These are phyloP conservation scores for Cheiracanthium punctorium DNA, from an alignment of 2,888 invertebrate genomes.

Conservation along the genomic window DNA sequence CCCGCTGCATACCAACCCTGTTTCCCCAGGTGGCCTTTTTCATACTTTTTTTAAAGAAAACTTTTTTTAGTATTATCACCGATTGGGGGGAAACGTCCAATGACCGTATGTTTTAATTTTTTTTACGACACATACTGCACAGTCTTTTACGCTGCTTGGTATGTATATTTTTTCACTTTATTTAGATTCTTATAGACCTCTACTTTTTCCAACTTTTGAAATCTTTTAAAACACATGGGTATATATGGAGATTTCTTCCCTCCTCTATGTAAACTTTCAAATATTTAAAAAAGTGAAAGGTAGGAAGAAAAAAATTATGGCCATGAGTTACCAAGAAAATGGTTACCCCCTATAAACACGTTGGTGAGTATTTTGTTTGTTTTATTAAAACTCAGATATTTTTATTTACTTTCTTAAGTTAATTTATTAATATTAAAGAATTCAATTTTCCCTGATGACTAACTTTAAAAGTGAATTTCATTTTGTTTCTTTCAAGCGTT, in stretches of 20 bases:
- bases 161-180: constrained; percentile 50
- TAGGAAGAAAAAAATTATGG: constrained; percentile 66
- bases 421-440: no score
- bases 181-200: constrained; percentile 49
- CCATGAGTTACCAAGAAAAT: constrained; percentile 67
- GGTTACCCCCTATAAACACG: constrained; percentile 56
- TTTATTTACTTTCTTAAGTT: no score
- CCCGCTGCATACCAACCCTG: constrained; percentile 67
- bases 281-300: no score
- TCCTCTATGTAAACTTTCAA: constrained; percentile 64
- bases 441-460: no score
- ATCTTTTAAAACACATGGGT: constrained; percentile 66
- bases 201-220: constrained; percentile 52
- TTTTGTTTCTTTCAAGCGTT: no score
- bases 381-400: no score
- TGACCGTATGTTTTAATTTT: constrained; percentile 62
- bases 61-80: constrained; percentile 42
- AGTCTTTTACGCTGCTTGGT: constrained; percentile 66
- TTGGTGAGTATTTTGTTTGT: no score
- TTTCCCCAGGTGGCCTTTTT: constrained; percentile 67
- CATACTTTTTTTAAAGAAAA: constrained; percentile 59
- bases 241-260: constrained; percentile 53
- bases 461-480: no score
- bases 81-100: constrained; percentile 44
- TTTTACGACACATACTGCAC: constrained; percentile 45